Base-by-base conservation (phyloP, 2,797 vertebrate genomes). In the Uromys caudimaculatus region DNA sequence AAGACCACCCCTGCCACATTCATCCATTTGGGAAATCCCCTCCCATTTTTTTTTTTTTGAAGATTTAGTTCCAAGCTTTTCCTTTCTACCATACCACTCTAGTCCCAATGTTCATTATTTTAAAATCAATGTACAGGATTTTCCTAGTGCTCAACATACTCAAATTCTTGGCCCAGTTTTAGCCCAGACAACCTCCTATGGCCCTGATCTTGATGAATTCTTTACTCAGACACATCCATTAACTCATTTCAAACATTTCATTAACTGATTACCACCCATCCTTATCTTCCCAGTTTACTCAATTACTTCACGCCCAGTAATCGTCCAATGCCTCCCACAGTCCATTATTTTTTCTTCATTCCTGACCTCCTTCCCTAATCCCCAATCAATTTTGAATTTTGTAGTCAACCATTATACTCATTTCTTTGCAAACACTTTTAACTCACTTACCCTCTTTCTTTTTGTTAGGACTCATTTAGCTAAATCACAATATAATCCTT, bases 401-500 rank as follows among this genome's bases (percentile, higher is more conserved):
- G 38, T 69, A 38, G 23, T 41, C 84, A 84, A 27, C 44, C n/a
- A 56, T 69, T 79, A 11, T 35, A 83, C 4, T 79, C 69, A 69
- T 71, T 86, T 32, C n/a, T 32, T 79, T 89, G 81, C 16, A 94
- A 75, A 90, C 86, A 35, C 16, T 83, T 41, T 93, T 54, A 81
- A 73, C 35, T 95, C 35, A 17, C 23, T 79, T n/a, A 14, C 64
- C 8, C 41, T 17, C 16, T 73, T 47, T 75, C 23, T 52, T 58
- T 89, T 86, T 73, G 8, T 81, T 76, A 54, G 84, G 27, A 73
- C 1, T 89, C 62, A 69, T 47, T 85, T 41, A 91, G 38, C 13
- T 76, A 86, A 94, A 79, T 78, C 52, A 58, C 24, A 89, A 27
- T 94, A 82, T 38, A 95, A 96, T 32, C 78, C 90, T 91, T 83